A percentile compares a stretch with the other conserved stretches of the same genome.
Conservation (phyloP, 1,140 invertebrate genomes). For the Zaprionus taronus region DNA sequence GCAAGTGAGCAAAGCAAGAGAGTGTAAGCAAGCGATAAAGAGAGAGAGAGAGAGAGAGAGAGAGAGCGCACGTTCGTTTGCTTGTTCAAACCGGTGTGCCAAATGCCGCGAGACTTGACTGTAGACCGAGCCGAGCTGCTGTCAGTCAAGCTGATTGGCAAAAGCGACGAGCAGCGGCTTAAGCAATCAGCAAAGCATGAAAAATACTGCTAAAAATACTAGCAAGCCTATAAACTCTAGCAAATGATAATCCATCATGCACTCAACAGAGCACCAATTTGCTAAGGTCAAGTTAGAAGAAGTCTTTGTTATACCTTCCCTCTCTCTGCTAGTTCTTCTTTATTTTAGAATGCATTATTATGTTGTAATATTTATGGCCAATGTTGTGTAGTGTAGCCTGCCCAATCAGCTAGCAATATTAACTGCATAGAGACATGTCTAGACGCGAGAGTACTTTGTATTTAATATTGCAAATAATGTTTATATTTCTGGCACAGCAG, state of each 20-base stretch:
- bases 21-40: constrained; percentile 19
- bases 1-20: constrained; percentile 1
- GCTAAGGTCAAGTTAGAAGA: constrained; percentile 9
- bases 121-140: background rate
- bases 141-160: constrained; percentile 14
- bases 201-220: constrained; percentile 6
- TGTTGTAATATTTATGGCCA: background rate
- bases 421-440: background rate
- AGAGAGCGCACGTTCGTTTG: background rate
- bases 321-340: background rate
- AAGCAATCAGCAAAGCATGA: background rate
- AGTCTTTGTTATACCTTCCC: background rate
- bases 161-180: background rate
- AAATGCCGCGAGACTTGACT: constrained; percentile 17
- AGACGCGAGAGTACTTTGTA: background rate
- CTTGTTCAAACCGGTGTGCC: constrained; percentile 5
- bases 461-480: background rate
- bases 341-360: background rate
- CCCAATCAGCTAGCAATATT: background rate
- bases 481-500: background rate
- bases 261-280: background rate
- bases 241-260: constrained; percentile 7
- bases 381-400: background rate
- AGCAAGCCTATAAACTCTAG: background rate
- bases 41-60: constrained; percentile 17